Percentiles rank a stretch among this genome's conserved stretches.
Evolutionary conservation across 2,113 vertebrate species (phyloP).

Genomic region (Vicugna pacos): DNA sequence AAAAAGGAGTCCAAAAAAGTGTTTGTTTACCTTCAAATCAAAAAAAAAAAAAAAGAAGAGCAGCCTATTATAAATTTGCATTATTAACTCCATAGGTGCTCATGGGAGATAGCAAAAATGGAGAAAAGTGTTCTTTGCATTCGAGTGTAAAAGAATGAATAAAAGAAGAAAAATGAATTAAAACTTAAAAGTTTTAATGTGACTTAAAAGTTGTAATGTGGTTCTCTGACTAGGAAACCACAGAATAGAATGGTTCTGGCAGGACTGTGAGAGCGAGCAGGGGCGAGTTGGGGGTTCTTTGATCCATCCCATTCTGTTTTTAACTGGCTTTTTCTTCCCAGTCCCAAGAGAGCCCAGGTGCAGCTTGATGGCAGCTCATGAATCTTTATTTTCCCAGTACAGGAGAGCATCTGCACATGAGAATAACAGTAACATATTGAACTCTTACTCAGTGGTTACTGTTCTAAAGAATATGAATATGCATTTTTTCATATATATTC

Average conservation of each 20-base stretch:
- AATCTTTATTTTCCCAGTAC: neutral
- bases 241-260: neutral
- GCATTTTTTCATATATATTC: neutral
- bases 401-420: neutral
- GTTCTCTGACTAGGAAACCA: constrained; percentile 18
- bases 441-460: neutral
- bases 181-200: neutral
- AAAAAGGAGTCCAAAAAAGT: neutral
- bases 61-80: neutral
- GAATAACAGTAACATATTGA: neutral
- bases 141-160: neutral
- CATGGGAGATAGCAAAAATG: neutral
- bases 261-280: neutral
- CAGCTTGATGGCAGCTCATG: neutral
- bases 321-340: neutral
- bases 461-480: neutral
- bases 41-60: neutral
- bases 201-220: neutral
- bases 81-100: neutral
- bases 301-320: neutral
- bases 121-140: neutral
- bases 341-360: neutral
- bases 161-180: neutral
- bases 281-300: neutral
- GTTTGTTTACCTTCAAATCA: neutral